Conservation (phyloP, 64 coral and sea anemone species). For the Montipora efflorescens region DNA sequence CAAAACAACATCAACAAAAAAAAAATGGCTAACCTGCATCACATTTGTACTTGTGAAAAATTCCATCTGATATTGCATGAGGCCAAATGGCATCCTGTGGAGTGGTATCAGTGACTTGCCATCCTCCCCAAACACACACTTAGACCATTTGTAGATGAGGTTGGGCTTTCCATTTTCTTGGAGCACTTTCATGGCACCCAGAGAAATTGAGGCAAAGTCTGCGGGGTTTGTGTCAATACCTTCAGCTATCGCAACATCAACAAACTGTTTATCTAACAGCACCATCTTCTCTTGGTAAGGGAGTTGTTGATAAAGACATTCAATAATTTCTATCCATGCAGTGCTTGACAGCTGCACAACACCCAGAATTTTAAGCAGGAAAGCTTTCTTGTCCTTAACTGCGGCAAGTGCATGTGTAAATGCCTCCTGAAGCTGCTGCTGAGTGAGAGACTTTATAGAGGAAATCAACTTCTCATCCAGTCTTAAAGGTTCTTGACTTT, state of each 20-base stretch:
- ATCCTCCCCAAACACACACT: conserved; percentile 15
- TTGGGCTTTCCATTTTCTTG: conserved; percentile 61
- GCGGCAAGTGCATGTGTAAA: no score
- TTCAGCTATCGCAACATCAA: background rate
- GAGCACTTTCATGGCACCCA: conserved; percentile 60
- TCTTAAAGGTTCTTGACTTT: background rate
- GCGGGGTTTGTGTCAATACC: conserved; percentile 62
- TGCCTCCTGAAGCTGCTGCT: background rate
- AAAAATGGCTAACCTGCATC: conserved; percentile 27
- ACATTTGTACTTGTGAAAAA: conserved; percentile 68
- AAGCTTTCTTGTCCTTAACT: no score
- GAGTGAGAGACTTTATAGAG: background rate
- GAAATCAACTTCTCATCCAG: background rate
- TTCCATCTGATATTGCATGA: conserved; percentile 51
- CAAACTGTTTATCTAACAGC: conserved; percentile 23
- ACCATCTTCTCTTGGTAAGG: background rate
- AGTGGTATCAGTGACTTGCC: conserved; percentile 28
- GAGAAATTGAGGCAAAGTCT: conserved; percentile 63
- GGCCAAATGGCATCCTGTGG: conserved; percentile 73
- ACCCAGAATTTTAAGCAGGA: no score
- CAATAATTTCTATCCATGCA: background rate
- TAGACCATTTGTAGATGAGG: conserved; percentile 57
- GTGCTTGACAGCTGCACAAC: background rate
- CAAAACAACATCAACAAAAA: background rate
- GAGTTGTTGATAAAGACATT: background rate